A percentile compares a stretch with the other conserved stretches of the same genome.
Evolutionary conservation across 2,888 invertebrate species (phyloP).

Genomic region (Cryptocheilus praepositus): DNA sequence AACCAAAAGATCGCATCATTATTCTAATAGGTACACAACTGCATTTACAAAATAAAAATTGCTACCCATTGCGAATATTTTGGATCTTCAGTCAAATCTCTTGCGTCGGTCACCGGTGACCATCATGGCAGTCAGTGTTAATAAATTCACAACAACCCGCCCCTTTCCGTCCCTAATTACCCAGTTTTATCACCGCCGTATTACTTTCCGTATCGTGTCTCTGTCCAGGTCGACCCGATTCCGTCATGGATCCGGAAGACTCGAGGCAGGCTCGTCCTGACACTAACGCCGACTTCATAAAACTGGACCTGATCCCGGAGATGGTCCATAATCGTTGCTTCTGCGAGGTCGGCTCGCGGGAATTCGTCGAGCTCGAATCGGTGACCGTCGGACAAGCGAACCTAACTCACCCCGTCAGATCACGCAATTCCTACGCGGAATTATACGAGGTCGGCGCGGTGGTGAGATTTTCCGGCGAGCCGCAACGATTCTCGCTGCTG

Average conservation of each 20-base stretch:
- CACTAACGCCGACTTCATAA: conserved; percentile 54
- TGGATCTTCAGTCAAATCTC: too few species aligned
- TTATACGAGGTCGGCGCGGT: conserved; percentile 53
- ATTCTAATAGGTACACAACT: too few species aligned
- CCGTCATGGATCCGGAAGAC: background rate
- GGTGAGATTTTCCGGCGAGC: conserved; percentile 63
- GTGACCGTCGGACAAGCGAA: conserved; percentile 43
- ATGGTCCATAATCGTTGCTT: conserved; percentile 68
- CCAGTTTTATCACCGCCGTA: conserved; percentile 29
- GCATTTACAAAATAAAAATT: too few species aligned
- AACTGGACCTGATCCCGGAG: conserved; percentile 62
- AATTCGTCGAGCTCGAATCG: conserved; percentile 67
- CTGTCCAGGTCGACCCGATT: conserved; percentile 19
- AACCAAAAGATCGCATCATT: too few species aligned
- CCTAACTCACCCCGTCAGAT: background rate
- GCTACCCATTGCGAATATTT: too few species aligned
- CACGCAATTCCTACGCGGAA: conserved; percentile 24
- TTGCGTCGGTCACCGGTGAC: too few species aligned
- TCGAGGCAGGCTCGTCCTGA: background rate
- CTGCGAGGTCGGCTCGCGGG: conserved; percentile 65
- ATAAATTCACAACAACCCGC: too few species aligned
- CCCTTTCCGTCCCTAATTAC: conserved; percentile 30
- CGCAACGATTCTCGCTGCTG: conserved; percentile 53
- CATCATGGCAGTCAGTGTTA: too few species aligned
- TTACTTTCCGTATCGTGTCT: conserved; percentile 25